Evolutionary conservation across 92 coral and sea anemone genomes (phyloP), one percentile per base, ranked within the genome.

Genomic region (Actinernus sp.): DNA sequence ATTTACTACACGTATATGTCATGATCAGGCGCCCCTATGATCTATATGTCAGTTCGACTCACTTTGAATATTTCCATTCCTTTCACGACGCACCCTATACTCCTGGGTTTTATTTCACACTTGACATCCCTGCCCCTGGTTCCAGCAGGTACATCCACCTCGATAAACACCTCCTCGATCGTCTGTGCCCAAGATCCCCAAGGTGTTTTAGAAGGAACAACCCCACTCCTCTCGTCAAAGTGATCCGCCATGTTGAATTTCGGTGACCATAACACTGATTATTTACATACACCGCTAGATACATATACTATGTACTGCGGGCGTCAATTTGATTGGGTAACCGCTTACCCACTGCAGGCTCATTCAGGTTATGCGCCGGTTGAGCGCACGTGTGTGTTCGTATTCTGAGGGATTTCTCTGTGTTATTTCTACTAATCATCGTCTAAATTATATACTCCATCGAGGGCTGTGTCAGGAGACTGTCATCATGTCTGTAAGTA

Each of bases 161-260:
- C 97, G 6, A 95, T 80, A 33, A 87, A 91, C 3, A 95, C 82
- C 63, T 95, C 99, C 44, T 95, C 99, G n/a, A 95, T 91, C 41
- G 96, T 95, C 58, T 95, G 99, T 40, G 90, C 97, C 99, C 99
- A 95, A 24, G 74, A 61, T 37, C 99, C 99, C 99, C 99, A 95
- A 1, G 97, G 83, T 11, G 99, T 95, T 74, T 73, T 77, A 41
- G 81, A 87, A 25, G 85, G 83, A 41, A 95, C 82, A 0, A 91
- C 86, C 5, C 99, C 99, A 73, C 99, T 95, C 54, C 66, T 87
- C 54, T 95, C 99, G 21, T 95, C 99, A 68, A 95, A 95, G 34
- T 90, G 92, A 51, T 93, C 88, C 63, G 91, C 99, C 99, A 95
- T 95, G 23, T 87, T 83, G 71, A 24, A 28, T 60, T 41, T n/a